Evolutionary conservation across 2,113 vertebrate genomes (phyloP).

Genomic region (Bettongia penicillata): DNA sequence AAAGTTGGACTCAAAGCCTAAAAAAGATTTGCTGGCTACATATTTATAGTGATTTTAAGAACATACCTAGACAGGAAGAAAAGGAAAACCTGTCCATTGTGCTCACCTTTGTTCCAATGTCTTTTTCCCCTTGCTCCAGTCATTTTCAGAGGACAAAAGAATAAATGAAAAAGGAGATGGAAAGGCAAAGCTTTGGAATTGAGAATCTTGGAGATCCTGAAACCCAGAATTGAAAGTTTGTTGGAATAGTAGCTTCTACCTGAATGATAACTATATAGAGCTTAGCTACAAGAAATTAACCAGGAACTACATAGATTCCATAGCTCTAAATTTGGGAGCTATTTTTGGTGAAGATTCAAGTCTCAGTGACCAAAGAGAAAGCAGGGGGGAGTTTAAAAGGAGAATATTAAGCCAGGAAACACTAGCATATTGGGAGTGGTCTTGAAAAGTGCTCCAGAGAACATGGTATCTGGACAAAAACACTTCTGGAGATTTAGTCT

Average conservation of each 20-base stretch:
- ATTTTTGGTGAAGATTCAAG: neutral
- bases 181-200: neutral
- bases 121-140: neutral
- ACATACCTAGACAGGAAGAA: neutral
- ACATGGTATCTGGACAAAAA: neutral
- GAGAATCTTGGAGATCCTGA: neutral
- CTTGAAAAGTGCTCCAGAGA: neutral
- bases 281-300: neutral
- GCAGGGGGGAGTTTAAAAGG: neutral
- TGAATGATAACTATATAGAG: neutral
- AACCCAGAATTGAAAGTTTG: neutral
- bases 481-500: neutral
- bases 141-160: neutral
- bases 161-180: neutral
- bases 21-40: neutral
- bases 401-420: neutral
- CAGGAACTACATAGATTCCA: neutral
- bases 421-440: neutral
- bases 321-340: too few relatives aligned
- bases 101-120: neutral
- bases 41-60: neutral
- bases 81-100: neutral
- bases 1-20: neutral
- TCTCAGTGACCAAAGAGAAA: neutral
- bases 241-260: neutral